These are phyloP conservation scores for Ptilodon capucinus DNA, from an alignment of 2,888 invertebrate genomes.

Conservation along the genomic window DNA sequence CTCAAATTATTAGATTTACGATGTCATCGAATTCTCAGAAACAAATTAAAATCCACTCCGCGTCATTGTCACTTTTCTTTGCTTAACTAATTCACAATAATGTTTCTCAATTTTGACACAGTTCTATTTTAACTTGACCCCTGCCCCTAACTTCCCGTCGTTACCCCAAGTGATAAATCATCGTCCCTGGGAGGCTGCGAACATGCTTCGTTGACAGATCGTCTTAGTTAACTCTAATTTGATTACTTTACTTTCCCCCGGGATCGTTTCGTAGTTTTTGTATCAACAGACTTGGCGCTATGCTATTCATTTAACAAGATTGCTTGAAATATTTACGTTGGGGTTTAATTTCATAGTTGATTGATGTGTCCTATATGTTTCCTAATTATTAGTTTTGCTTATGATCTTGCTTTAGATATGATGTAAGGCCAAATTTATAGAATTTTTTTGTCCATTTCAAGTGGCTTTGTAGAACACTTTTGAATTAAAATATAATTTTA, in stretches of 20 bases:
- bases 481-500: too few relatives aligned
- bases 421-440: too few relatives aligned
- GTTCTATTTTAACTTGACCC: conserved; percentile 21
- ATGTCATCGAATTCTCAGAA: too few relatives aligned
- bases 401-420: too few relatives aligned
- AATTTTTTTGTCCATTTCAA: too few relatives aligned
- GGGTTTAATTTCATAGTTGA: not conserved
- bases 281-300: not conserved
- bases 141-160: conserved; percentile 50
- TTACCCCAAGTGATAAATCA: conserved; percentile 47
- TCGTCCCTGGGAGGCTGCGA: conserved; percentile 25
- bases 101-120: conserved; percentile 13
- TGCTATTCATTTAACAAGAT: conserved; percentile 25
- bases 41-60: too few relatives aligned
- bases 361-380: not conserved
- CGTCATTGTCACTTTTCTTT: too few relatives aligned
- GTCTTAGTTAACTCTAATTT: conserved; percentile 61
- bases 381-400: not conserved
- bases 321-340: conserved; percentile 13
- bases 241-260: conserved; percentile 45
- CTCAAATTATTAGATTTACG: too few relatives aligned
- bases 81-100: not conserved
- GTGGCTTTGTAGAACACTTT: too few relatives aligned
- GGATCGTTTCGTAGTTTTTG: conserved; percentile 18
- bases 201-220: conserved; percentile 61